Base-by-base conservation (phyloP, 2,113 vertebrate species). In the Megalops atlanticus region DNA sequence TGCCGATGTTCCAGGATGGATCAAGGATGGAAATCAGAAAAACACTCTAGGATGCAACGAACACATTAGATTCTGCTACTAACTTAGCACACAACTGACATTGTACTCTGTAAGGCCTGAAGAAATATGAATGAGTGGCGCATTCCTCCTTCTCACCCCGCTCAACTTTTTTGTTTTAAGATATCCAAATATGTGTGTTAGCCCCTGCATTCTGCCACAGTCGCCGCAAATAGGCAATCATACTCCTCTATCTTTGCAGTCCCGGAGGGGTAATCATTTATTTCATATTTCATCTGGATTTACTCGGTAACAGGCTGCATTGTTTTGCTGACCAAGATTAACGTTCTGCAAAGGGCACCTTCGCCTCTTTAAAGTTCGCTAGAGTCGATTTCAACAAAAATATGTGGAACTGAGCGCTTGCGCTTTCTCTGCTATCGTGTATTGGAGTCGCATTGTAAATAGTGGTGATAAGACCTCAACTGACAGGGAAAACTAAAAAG, bases 251-350 rank as follows among this genome's bases (percentile, higher is more conserved):
- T 83, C 87, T 71, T 74, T 80, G 83, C 86, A 84, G 84, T 84
- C 80, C 84, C 12, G 85, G 85, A 87, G 84, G 87, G 89, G 86
- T 83, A 87, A 80, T 88, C 89, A 91, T 91, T 89, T 85, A 92
- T 92, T 80, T 88, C 81, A 52, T 72, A 3, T 82, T 84, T 89
- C 71, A 76, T 74, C 82, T 86, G 78, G 87, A 89, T 81, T 87
- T 89, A 89, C 80, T 77, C 85, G 49, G 82, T 77, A 84, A 88
- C 88, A 86, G 88, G 70, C 47, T 0, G 38, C 80, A 91, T 87
- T 92, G 88, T 90, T 88, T n/a, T 84, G 54, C 76, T 75, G 80
- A 84, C 85, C 86, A 71, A 91, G 92, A 93, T 89, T 84, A 91
- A 92, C 91, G 87, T 77, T 79, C 88, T 80, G 84, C 87, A 92